A percentile compares a stretch with the other conserved stretches of the same genome.
Conservation (phyloP, 53 echinoderm and acorn worm genomes). For the Zoroaster sp. region DNA sequence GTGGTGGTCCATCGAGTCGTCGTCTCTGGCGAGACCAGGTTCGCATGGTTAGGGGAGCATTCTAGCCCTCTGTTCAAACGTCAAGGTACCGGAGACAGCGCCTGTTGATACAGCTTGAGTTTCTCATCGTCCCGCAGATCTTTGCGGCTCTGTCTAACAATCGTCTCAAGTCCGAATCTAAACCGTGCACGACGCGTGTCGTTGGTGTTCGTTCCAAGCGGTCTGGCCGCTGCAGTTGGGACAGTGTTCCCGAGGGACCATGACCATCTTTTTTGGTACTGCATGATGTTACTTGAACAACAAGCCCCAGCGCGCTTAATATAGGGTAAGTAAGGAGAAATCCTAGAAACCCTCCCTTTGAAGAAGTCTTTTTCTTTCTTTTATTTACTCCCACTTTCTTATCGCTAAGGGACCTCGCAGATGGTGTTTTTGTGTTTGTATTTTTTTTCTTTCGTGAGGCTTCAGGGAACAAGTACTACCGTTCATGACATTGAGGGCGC, state of each 20-base stretch:
- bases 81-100: conserved; percentile 51
- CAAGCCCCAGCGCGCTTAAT: conserved; percentile 23
- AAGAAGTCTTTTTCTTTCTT: conserved; percentile 40
- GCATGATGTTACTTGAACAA: conserved; percentile 58
- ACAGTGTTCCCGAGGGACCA: conserved; percentile 68
- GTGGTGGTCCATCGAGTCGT: neutral
- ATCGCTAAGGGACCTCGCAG: conserved; percentile 1
- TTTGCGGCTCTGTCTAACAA: conserved; percentile 51
- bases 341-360: conserved; percentile 68
- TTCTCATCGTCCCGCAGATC: conserved; percentile 58
- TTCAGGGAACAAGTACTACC: conserved; percentile 60
- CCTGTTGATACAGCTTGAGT: conserved; percentile 62
- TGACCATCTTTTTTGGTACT: conserved; percentile 76
- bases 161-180: conserved; percentile 56
- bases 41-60: conserved; percentile 47
- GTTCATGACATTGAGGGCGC: conserved; percentile 47
- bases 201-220: conserved; percentile 47
- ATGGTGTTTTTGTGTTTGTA: conserved; percentile 27
- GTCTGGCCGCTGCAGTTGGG: conserved; percentile 48
- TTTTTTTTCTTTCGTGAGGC: conserved; percentile 32
- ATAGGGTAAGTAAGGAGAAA: conserved; percentile 10
- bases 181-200: conserved; percentile 5
- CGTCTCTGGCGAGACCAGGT: neutral
- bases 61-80: conserved; percentile 31
- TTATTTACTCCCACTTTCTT: neutral